phyloP scores from a whole-genome alignment of 2,113 vertebrate genomes.

The Rhombomys opimus region DNA sequence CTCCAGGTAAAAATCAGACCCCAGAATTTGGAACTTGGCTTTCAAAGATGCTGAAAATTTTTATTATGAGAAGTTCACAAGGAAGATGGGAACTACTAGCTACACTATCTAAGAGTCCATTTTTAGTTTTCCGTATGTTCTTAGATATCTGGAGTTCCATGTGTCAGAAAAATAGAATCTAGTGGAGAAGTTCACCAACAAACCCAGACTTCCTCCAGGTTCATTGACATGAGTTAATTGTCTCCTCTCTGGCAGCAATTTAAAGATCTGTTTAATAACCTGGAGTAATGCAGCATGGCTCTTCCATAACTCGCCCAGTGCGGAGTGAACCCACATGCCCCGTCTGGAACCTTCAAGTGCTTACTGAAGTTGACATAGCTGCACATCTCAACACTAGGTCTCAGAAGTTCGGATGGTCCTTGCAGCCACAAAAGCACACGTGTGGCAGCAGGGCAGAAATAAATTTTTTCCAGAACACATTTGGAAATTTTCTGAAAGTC shows the following conservation, averaged over 20 bases:
- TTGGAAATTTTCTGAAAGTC: neutral
- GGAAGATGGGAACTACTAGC: neutral
- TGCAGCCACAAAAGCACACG: neutral
- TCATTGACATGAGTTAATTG: neutral
- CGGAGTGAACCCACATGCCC: neutral
- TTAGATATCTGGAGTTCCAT: neutral
- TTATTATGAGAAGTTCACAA: neutral
- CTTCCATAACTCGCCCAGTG: neutral
- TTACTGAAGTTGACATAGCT: neutral
- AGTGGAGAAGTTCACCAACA: neutral
- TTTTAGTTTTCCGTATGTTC: neutral
- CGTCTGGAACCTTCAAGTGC: neutral
- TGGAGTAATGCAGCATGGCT: neutral
- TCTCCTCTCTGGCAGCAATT: neutral
- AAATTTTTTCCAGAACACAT: neutral
- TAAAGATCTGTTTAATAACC: neutral
- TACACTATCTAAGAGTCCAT: neutral
- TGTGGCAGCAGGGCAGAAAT: neutral
- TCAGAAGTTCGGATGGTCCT: neutral
- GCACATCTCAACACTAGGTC: neutral
- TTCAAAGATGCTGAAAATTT: conserved; percentile 6
- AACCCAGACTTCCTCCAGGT: neutral
- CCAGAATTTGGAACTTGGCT: neutral
- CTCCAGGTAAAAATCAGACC: conserved; percentile 5
- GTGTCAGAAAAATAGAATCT: neutral